A percentile compares a stretch with the other conserved stretches of the same genome.
Conservation (phyloP, 1,140 invertebrate genomes). For the Chionoecetes opilio region DNA sequence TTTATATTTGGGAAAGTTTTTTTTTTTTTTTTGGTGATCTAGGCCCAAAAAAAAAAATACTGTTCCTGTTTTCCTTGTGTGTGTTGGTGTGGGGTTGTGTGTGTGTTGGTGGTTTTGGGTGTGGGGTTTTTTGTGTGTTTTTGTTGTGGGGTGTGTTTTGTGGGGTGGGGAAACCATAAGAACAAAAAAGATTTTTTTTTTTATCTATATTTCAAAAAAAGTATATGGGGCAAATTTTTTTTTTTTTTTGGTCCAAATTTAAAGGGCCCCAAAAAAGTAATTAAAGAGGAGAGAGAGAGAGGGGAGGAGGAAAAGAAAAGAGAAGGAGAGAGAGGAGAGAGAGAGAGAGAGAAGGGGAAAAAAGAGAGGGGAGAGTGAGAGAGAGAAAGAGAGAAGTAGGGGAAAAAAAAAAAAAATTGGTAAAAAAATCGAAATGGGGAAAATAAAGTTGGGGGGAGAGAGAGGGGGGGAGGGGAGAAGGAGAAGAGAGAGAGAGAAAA, state of each 20-base stretch:
- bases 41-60: too few species aligned
- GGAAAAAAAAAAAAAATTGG: neutral
- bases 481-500: neutral
- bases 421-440: neutral
- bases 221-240: too few species aligned
- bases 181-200: too few species aligned
- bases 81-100: conserved; percentile 48
- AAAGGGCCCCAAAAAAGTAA: too few species aligned
- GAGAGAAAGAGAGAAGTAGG: neutral
- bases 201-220: neutral
- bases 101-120: neutral
- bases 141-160: too few species aligned
- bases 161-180: too few species aligned
- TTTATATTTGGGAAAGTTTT: too few species aligned
- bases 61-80: neutral
- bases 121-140: too few species aligned
- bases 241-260: neutral
- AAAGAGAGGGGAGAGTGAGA: neutral
- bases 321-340: too few species aligned
- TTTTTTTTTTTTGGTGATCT: too few species aligned
- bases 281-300: too few species aligned
- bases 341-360: neutral
- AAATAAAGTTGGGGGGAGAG: neutral
- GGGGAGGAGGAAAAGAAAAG: too few species aligned
- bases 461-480: neutral